Base-by-base conservation (phyloP, 2,888 invertebrate genomes). In the Resseliella maxima region DNA sequence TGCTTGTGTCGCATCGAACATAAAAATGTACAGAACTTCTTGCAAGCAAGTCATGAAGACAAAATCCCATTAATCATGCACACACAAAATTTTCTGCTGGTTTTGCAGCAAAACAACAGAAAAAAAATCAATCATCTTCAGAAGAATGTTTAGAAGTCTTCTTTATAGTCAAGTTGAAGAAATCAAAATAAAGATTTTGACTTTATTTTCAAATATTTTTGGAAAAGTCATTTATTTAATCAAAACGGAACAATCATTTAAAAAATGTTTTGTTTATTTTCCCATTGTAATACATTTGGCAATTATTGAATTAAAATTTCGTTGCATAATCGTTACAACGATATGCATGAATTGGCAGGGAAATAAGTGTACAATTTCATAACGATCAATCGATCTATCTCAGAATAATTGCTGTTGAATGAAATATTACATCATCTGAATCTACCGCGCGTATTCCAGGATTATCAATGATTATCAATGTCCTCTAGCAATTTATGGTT, bases 391-490 rank as follows among this genome's bases (percentile, higher is more conserved):
- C 83, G 38, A 24, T 27, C 41, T 38, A 38, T 83, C n/a, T n/a
- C n/a, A n/a, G 38, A 83, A 83, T 83, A 83, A 83, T 83, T 83
- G n/a, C 83, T 1, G 38, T 8, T 83, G 83, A 83, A 83, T 83
- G 83, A 83, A 83, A 38, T 83, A 83, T 83, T 83, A 83, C 83
- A 83, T 83, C 83, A 83, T 83, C 83, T 83, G 15, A 83, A 83
- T 83, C 83, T 36, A 83, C 38, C 83, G 83, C 83, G 12, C 24
- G 24, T 38, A 38, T 24, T 31, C n/a, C 8, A 38, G 83, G 83
- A 83, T 83, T 38, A 83, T 83, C 83, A 83, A 83, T 83, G 83
- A 83, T 83, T 38, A 83, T 83, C 83, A 83, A 83, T 83, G 83
- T 83, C 83, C 83, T 38, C 38, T 0, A 12, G 83, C 35, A 35